Evolutionary conservation across 35 echinoderm and acorn worm species (phyloP).

Genomic region (Eucidaris tribuloides): DNA sequence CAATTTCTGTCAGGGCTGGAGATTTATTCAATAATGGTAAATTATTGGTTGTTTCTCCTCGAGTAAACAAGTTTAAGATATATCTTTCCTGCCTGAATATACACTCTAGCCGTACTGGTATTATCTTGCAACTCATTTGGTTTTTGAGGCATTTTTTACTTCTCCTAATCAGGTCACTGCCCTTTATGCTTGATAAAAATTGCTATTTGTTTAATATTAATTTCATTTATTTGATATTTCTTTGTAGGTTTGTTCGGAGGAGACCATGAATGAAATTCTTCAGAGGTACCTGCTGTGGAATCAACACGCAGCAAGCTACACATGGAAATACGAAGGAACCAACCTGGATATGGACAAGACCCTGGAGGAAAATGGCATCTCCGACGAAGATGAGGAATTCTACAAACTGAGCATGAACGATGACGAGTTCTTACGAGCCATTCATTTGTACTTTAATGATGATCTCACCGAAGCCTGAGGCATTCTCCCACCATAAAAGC

Average conservation of each 20-base stretch:
- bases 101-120: too few species aligned
- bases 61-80: too few species aligned
- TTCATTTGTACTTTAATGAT: constrained; percentile 98
- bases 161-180: too few species aligned
- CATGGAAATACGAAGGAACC: constrained; percentile 95
- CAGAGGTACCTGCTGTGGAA: constrained; percentile 90
- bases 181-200: too few species aligned
- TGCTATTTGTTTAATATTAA: too few species aligned
- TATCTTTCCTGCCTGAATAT: too few species aligned
- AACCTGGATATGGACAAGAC: constrained; percentile 96
- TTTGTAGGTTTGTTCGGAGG: constrained; percentile 90
- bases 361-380: constrained; percentile 81
- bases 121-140: too few species aligned
- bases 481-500: too few species aligned
- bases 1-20: too few species aligned
- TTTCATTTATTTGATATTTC: neutral
- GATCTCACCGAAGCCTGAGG: constrained; percentile 97
- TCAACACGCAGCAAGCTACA: constrained; percentile 90
- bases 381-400: constrained; percentile 95
- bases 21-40: too few species aligned
- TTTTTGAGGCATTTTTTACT: too few species aligned
- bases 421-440: constrained; percentile 89
- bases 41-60: too few species aligned
- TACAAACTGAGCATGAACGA: constrained; percentile 99
- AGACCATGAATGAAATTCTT: constrained; percentile 93